A percentile compares a stretch with the other conserved stretches of the same genome.
Evolutionary conservation across 2,888 invertebrate species (phyloP).

Genomic region (Harpagoxenus sublaevis): DNA sequence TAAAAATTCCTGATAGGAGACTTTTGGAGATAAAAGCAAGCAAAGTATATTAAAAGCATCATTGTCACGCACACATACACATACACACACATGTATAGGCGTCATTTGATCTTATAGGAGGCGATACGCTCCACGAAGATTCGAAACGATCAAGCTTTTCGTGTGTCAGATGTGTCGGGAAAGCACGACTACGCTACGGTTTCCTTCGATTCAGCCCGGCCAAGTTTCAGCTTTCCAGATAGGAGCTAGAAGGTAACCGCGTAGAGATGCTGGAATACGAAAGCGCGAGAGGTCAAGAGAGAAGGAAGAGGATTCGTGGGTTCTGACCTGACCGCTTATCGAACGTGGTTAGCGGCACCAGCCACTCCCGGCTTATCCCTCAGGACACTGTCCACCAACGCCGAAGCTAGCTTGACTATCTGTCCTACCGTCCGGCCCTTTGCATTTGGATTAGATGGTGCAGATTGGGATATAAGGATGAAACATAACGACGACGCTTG

Average conservation of each 20-base stretch:
- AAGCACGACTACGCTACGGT: constrained; percentile 14
- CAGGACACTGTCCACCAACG: constrained; percentile 70
- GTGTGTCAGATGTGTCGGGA: not conserved
- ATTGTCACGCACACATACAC: not conserved
- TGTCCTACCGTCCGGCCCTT: constrained; percentile 50
- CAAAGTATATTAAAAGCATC: not conserved
- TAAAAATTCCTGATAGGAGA: not conserved
- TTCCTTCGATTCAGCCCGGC: constrained; percentile 60
- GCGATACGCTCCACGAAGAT: constrained; percentile 18
- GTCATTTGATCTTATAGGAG: not conserved
- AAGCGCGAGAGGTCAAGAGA: constrained; percentile 47
- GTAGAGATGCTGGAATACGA: constrained; percentile 65
- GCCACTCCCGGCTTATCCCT: constrained; percentile 77
- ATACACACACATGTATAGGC: not conserved
- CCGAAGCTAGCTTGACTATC: constrained; percentile 71
- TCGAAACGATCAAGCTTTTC: constrained; percentile 70
- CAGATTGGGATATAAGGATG: constrained; percentile 39
- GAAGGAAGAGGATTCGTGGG: constrained; percentile 66
- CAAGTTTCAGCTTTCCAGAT: constrained; percentile 62
- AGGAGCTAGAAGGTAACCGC: constrained; percentile 58
- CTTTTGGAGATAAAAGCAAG: not conserved
- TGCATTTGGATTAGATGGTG: constrained; percentile 53
- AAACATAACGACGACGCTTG: constrained; percentile 27
- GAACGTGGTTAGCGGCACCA: constrained; percentile 76
- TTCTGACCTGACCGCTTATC: constrained; percentile 77